A percentile compares a stretch with the other conserved stretches of the same genome.
Conservation (phyloP, 2,888 invertebrate genomes). For the Apoderus coryli region DNA sequence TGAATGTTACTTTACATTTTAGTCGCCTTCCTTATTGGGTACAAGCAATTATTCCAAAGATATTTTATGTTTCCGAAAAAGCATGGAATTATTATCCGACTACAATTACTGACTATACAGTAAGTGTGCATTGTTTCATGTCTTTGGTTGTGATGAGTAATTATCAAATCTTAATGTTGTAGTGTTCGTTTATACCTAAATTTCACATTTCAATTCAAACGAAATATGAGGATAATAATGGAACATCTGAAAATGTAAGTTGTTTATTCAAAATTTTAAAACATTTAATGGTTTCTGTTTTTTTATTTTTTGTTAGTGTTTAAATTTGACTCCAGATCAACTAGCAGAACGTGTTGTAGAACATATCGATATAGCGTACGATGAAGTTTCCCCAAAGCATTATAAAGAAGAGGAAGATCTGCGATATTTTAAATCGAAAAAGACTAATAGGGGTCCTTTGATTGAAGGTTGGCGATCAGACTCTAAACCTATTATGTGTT, state of each 20-base stretch:
- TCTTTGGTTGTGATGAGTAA: neutral
- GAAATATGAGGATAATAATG: conserved; percentile 80
- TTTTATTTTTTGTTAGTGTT: conserved; percentile 42
- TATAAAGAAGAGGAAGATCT: conserved; percentile 86
- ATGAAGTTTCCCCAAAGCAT: conserved; percentile 70
- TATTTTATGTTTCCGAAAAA: conserved; percentile 87
- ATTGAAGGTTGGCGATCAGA: conserved; percentile 68
- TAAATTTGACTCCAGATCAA: conserved; percentile 57
- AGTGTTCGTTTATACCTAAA: conserved; percentile 85
- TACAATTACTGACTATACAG: conserved; percentile 71
- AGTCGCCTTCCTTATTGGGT: conserved; percentile 85
- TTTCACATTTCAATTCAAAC: conserved; percentile 77
- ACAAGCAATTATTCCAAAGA: conserved; percentile 71
- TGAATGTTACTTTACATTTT: conserved; percentile 26
- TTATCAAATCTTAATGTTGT: conserved; percentile 2
- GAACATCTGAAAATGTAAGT: conserved; percentile 76
- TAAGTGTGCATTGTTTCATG: conserved; percentile 30
- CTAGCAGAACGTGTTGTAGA: conserved; percentile 60
- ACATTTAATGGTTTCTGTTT: no score
- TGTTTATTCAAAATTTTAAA: conserved; percentile 1
- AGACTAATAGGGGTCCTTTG: conserved; percentile 72
- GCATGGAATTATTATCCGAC: conserved; percentile 93
- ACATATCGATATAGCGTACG: conserved; percentile 74
- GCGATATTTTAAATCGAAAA: conserved; percentile 65
- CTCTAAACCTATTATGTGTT: conserved; percentile 77